Evolutionary conservation across 2,797 vertebrate genomes (phyloP), one percentile per base, ranked within the genome.

Genomic region (Mycteria americana): DNA sequence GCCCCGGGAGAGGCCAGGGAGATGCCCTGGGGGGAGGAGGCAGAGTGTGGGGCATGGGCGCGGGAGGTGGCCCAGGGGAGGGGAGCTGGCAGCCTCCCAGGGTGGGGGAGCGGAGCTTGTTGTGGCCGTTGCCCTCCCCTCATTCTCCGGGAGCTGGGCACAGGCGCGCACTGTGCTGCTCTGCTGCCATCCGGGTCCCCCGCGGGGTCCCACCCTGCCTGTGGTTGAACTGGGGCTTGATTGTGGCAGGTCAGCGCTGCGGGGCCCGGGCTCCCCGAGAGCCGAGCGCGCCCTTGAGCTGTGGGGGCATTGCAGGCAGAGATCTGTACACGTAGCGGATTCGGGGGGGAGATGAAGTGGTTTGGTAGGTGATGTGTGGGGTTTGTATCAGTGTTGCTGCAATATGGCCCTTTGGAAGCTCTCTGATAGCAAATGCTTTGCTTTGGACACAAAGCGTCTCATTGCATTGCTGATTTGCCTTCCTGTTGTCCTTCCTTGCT

Each of bases 361-460:
- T 31, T 22, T 17, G 8, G 25, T 4, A 31, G 37, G 15, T 13
- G 43, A 9, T 2, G 18, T 2, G 5, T 7, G 30, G 3, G 13
- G 6, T 8, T 65, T 31, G 56, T 11, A 10, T 30, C 10, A 5
- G 12, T 1, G 2, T 13, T 72, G 6, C 18, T 6, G 2, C 2
- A 2, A 0, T 7, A 1, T 0, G 0, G 0, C 5, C 0, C 23
- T 33, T 28, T 1, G 4, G 31, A 6, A 88, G 3, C 30, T 1
- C 1, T 31, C 12, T 25, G 19, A 1, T 31, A 5, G 18, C 7
- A 41, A 28, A 10, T 2, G 0, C 2, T 27, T 33, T 11, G 7
- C 3, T 41, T 35, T 60, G 54, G n/a, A 3, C 0, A 0, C 22
- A 13, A 33, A 84, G 6, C 1, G 0, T 8, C 8, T 45, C 18